Evolutionary conservation across 2,113 vertebrate species (phyloP), one percentile per base, ranked within the genome.

Genomic region (Emydura subglobosa): DNA sequence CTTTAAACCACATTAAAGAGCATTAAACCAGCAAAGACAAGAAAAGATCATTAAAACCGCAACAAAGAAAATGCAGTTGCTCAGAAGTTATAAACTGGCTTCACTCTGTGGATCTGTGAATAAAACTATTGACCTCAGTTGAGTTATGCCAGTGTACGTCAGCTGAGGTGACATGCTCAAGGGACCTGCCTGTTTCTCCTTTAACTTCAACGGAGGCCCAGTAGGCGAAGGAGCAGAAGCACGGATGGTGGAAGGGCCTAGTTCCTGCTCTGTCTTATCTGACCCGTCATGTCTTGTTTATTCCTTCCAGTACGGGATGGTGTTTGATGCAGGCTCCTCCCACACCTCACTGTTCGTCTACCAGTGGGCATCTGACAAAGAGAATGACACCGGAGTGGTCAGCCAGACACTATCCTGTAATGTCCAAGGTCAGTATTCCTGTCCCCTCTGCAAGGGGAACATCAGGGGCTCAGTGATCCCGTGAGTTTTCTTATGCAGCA

Each of bases 291-390:
- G 3, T 86, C 76, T 72, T 61, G 25, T 1, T 80, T 92, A 86
- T 91, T 93, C 10, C 95, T 95, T 96, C 31, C 95, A 99, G 99
- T 99, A 99, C 11, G 99, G 99, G 87, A 98, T 99, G 54, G 99
- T 99, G 84, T 96, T 99, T 95, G 99, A 99, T 25, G 99, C 99
- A 0, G 99, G 99, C 79, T 99, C 99, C 0, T 99, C 99, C 2
- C 99, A 99, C 97, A 99, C 99, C 1, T 96, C 98, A 25, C 95
- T 99, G 90, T 99, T 98, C 59, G 94, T 99, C 61, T 99, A 99
- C 81, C 98, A 99, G 95, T 99, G 99, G 99, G 98, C 98, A 2
- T 98, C 98, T 14, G 98, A 99, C 97, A 99, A 99, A 92, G 97
- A 98, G 72, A 99, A 99, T 1, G 65, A 98, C 89, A 99, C 99